Percentiles rank a stretch among this genome's conserved stretches.
Evolutionary conservation across 2,113 vertebrate genomes (phyloP).

Genomic region (Ranitomeya imitator): DNA sequence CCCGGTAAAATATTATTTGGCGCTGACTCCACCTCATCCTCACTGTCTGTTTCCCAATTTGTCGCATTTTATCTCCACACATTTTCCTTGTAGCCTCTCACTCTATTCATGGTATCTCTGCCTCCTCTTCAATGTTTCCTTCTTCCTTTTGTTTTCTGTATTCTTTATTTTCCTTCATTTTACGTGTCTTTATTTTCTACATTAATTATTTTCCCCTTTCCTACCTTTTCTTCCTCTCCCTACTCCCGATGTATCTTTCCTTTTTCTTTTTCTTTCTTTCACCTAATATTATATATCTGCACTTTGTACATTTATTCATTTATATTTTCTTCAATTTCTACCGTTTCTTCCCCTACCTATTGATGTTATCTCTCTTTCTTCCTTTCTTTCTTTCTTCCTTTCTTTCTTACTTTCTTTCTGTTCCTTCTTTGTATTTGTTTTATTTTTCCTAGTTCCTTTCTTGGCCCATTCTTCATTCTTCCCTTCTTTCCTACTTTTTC

Average conservation of each 20-base stretch:
- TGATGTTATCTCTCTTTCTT: background rate
- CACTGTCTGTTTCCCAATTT: background rate
- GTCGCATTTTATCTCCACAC: background rate
- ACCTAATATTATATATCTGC: background rate
- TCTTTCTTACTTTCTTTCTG: background rate
- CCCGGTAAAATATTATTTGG: background rate
- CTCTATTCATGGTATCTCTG: background rate
- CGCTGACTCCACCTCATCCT: background rate
- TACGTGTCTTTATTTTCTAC: no score
- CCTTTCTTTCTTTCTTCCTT: background rate
- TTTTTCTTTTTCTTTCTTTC: background rate
- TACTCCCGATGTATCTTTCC: no score
- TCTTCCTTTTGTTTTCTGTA: background rate
- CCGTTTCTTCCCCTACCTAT: background rate
- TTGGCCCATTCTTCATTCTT: background rate
- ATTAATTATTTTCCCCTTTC: no score
- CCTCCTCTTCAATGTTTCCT: no score
- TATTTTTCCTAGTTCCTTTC: background rate
- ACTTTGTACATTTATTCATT: background rate
- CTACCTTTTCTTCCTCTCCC: no score
- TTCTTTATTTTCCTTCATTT: no score
- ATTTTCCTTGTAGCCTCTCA: background rate
- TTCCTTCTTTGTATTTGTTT: background rate
- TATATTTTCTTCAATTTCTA: background rate
- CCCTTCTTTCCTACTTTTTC: background rate